Evolutionary conservation across 2,797 vertebrate species (phyloP).

Genomic region (Pteronotus mesoamericanus): DNA sequence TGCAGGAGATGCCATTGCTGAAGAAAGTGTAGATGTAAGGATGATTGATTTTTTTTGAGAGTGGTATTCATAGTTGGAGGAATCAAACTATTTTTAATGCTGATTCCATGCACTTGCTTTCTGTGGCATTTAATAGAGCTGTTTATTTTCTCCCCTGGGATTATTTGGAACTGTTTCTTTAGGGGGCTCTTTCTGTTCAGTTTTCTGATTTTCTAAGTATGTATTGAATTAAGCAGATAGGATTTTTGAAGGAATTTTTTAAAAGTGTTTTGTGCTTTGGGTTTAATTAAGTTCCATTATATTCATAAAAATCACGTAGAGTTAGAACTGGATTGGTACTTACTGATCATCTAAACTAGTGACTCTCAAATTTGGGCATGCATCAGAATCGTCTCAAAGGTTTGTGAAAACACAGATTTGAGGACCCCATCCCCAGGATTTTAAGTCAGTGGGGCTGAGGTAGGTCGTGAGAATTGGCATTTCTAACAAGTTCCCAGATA

Average conservation of each 20-base stretch:
- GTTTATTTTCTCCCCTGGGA: background rate
- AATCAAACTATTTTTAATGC: background rate
- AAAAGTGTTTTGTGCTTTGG: background rate
- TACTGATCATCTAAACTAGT: background rate
- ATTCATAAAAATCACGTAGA: background rate
- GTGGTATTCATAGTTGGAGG: background rate
- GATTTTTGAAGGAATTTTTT: background rate
- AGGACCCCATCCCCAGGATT: background rate
- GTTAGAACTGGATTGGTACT: background rate
- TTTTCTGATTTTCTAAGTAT: background rate
- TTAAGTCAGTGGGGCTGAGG: background rate
- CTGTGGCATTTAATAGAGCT: background rate
- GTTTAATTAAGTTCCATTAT: background rate
- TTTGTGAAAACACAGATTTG: background rate
- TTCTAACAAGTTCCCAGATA: background rate
- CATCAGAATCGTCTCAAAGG: background rate
- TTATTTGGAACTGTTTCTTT: background rate
- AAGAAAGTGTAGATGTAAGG: slow-evolving; percentile 92
- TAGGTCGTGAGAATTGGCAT: background rate
- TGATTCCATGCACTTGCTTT: background rate
- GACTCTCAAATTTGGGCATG: background rate
- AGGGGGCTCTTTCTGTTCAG: background rate
- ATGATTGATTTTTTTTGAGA: background rate
- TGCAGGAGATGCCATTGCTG: slow-evolving; percentile 92
- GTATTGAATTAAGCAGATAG: background rate